These are phyloP conservation scores for Cyprinodon diabolis DNA, from an alignment of 2,797 vertebrate genomes.

Conservation along the genomic window DNA sequence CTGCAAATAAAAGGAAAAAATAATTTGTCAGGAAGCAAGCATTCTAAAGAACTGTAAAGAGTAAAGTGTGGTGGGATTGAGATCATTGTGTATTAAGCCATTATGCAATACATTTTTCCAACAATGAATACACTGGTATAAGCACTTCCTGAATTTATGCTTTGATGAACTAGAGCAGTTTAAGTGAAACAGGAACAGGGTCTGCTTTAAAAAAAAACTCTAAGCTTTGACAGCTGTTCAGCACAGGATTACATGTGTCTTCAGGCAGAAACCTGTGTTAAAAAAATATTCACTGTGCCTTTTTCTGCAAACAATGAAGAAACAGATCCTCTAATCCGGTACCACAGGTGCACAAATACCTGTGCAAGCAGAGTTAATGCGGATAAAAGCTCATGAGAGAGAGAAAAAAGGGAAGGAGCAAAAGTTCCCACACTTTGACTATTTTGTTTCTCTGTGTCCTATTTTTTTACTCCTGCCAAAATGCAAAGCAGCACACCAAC, in stretches of 20 bases:
- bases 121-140: constrained; percentile 4
- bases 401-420: constrained; percentile 71
- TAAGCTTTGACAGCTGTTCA: constrained; percentile 46
- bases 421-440: constrained; percentile 84
- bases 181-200: constrained; percentile 25
- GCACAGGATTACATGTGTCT: constrained; percentile 55
- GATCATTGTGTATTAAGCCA: constrained; percentile 5
- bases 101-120: constrained; percentile 1
- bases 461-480: constrained; percentile 70
- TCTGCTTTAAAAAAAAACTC: constrained; percentile 34
- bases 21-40: constrained; percentile 2
- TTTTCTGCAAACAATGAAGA: constrained; percentile 66
- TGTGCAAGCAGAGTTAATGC: constrained; percentile 78
- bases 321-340: constrained; percentile 66
- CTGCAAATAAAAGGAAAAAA: constrained; percentile 18
- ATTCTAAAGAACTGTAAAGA: constrained; percentile 24
- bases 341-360: constrained; percentile 82
- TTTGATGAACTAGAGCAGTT: constrained; percentile 8
- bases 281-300: constrained; percentile 56
- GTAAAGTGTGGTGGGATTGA: not conserved
- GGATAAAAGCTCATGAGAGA: constrained; percentile 77
- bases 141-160: constrained; percentile 12
- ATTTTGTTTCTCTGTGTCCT: constrained; percentile 76
- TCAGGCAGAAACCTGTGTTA: constrained; percentile 45
- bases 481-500: constrained; percentile 78